Conservation (phyloP, 2,888 invertebrate genomes). For the Sesia bembeciformis region DNA sequence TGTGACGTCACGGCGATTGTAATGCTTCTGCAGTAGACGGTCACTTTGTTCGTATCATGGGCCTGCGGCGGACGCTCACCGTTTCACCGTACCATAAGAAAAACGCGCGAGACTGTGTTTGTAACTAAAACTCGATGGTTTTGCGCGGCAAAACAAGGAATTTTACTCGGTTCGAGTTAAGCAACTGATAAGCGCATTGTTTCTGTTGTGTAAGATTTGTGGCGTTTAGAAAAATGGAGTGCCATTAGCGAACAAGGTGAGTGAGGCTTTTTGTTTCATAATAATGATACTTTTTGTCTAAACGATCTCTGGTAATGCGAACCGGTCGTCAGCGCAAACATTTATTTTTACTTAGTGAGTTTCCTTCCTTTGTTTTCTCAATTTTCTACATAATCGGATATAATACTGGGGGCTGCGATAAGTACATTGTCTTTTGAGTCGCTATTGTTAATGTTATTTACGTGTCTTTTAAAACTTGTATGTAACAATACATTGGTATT, state of each 20-base stretch:
- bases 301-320: conserved; percentile 5
- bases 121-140: conserved; percentile 25
- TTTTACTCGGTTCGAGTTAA: conserved; percentile 7
- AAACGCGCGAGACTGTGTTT: conserved; percentile 26
- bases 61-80: conserved; percentile 38
- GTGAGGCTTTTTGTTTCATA: conserved; percentile 26
- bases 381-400: too few species aligned
- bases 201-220: conserved; percentile 24
- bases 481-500: too few species aligned
- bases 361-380: background rate
- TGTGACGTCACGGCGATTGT: conserved; percentile 47
- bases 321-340: conserved; percentile 1
- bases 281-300: conserved; percentile 24
- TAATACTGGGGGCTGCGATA: too few species aligned
- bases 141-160: conserved; percentile 17
- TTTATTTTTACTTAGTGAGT: background rate
- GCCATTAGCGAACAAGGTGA: conserved; percentile 53
- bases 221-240: conserved; percentile 46
- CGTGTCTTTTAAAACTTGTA: too few species aligned
- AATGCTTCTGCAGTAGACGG: conserved; percentile 34
- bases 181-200: conserved; percentile 26
- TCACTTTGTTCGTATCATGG: conserved; percentile 60
- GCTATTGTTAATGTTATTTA: too few species aligned
- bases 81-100: conserved; percentile 4
- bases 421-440: too few species aligned